Base-by-base conservation (phyloP, 2,797 vertebrate species). In the Salmo trutta region DNA sequence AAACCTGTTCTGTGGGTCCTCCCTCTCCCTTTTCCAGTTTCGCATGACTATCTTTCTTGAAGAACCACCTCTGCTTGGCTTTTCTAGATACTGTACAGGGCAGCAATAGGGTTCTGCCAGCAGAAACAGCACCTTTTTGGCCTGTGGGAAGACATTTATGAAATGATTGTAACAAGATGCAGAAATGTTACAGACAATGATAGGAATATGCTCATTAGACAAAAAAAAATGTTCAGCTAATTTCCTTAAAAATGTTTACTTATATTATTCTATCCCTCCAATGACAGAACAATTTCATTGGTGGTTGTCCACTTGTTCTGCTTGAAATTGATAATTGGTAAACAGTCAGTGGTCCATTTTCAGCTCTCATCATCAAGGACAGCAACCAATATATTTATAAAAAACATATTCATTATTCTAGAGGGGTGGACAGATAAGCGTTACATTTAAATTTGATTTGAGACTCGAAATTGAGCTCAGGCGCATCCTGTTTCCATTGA, bases 41-140 rank as follows among this genome's bases (percentile, higher is more conserved):
- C 1, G 53, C 24, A 56, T 67, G 56, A 0, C 74, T 66, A 0
- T 4, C 59, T 66, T 41, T 16, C 71, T 77, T 83, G 27, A 82
- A 81, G 1, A 71, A 74, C 92, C 91, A 93, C 51, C 74, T 68
- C 77, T 88, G 88, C 19, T 74, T 86, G 74, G n/a, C 54, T 47
- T 75, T 89, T 33, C 27, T 27, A 19, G 85, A 81, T 51, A 64
- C 7, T 7, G 73, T 77, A 79, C 90, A 93, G 54, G 88, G 86
- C 1, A 93, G 85, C 75, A 92, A 80, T 82, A 93, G 86, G 0
- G 89, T 91, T 64, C 89, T 51, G 16, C 91, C 92, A 0, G 70
- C 82, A 3, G 83, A 47, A 68, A 91, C 85, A 0, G 0, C 0
- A 24, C 88, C 82, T n/a, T 79, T 67, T 0, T 0, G 4, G 1